Evolutionary conservation across 2,888 invertebrate genomes (phyloP).

Genomic region (Yponomeuta evonymella): DNA sequence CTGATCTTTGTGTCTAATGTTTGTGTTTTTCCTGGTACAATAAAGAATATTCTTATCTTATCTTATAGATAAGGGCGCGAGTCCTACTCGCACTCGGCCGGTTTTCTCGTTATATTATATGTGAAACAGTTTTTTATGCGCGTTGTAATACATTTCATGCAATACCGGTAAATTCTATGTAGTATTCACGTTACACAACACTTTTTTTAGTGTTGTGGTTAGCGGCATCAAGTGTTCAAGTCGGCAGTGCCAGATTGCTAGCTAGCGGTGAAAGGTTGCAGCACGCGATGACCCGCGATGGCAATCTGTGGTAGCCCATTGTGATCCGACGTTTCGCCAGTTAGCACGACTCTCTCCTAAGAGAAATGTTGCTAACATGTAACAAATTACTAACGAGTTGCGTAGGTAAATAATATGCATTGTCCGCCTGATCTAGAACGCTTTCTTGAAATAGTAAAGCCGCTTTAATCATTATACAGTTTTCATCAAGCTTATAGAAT

Average conservation of each 20-base stretch:
- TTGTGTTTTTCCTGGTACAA: too few relatives aligned
- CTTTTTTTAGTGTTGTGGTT: not conserved
- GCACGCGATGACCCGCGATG: constrained; percentile 52
- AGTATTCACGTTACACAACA: too few relatives aligned
- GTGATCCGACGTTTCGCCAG: constrained; percentile 54
- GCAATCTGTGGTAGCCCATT: constrained; percentile 33
- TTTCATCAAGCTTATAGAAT: not conserved
- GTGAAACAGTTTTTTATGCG: constrained; percentile 13
- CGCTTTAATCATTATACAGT: constrained; percentile 17
- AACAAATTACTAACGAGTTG: constrained; percentile 61
- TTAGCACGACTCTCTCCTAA: constrained; percentile 64
- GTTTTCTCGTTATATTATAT: too few relatives aligned
- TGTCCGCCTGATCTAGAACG: constrained; percentile 69
- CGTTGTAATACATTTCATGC: not conserved
- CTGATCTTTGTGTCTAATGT: too few relatives aligned
- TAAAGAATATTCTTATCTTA: too few relatives aligned
- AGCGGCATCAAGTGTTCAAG: not conserved
- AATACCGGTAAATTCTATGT: not conserved
- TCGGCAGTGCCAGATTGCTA: not conserved
- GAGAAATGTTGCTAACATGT: constrained; percentile 57
- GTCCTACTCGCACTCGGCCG: too few relatives aligned
- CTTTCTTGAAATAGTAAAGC: constrained; percentile 33
- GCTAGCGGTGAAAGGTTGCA: constrained; percentile 52
- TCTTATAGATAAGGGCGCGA: too few relatives aligned
- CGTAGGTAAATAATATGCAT: constrained; percentile 53